Evolutionary conservation across 2,113 vertebrate genomes (phyloP).

Genomic region (Lophotis ruficrista): DNA sequence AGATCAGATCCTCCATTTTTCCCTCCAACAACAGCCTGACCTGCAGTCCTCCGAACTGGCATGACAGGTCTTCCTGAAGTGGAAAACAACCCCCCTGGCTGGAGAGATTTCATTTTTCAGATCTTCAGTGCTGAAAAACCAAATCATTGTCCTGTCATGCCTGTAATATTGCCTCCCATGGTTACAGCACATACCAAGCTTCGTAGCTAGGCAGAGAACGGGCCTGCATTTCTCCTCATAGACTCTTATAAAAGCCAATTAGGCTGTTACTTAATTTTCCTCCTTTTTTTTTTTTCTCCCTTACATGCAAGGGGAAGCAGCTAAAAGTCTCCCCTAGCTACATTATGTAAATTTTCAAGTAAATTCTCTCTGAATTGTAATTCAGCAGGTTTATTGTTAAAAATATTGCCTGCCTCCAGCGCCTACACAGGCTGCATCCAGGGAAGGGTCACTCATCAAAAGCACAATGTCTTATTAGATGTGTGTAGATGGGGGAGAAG

Average conservation of each 20-base stretch:
- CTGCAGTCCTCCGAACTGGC: background rate
- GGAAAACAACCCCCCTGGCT: background rate
- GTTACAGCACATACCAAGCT: constrained; percentile 54
- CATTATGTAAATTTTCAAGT: constrained; percentile 28
- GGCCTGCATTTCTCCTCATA: constrained; percentile 17
- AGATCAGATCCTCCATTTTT: background rate
- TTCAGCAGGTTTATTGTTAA: background rate
- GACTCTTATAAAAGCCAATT: constrained; percentile 56
- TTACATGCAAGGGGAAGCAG: background rate
- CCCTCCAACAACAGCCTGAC: background rate
- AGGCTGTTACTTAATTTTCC: constrained; percentile 56
- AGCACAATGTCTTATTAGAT: background rate
- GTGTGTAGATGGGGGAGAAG: background rate
- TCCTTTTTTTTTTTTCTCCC: background rate
- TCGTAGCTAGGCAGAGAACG: constrained; percentile 43
- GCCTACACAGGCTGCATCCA: background rate
- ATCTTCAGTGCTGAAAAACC: constrained; percentile 17
- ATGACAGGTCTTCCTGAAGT: background rate
- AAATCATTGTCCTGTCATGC: constrained; percentile 41
- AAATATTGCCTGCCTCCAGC: background rate
- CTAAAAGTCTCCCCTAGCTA: constrained; percentile 19
- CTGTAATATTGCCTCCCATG: constrained; percentile 50
- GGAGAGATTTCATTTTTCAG: constrained; percentile 40
- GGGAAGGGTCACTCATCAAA: background rate
- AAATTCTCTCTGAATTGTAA: background rate